Percentiles rank a stretch among this genome's conserved stretches.
Conservation (phyloP, 2,797 vertebrate species). For the Gila robusta region DNA sequence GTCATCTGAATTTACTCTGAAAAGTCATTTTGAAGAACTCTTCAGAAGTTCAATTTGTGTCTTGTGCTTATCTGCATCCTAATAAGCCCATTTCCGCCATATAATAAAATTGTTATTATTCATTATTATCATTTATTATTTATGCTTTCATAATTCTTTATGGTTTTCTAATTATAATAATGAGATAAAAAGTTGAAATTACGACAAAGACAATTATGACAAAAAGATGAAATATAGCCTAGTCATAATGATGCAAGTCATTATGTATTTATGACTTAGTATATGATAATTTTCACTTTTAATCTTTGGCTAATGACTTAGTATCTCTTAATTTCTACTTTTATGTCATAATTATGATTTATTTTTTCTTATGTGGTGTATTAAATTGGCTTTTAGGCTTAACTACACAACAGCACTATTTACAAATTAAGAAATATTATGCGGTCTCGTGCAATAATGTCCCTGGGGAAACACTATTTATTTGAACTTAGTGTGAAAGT, state of each 20-base stretch:
- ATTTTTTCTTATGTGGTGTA: background rate
- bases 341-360: background rate
- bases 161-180: background rate
- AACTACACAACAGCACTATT: background rate
- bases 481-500: background rate
- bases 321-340: background rate
- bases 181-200: background rate
- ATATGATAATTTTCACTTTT: background rate
- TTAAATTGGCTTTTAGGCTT: background rate
- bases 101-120: too few relatives aligned
- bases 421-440: background rate
- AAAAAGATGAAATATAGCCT: background rate
- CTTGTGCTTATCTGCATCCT: background rate
- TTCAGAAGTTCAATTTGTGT: background rate
- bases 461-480: background rate
- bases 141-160: background rate
- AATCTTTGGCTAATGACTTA: background rate
- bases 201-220: background rate
- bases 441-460: background rate
- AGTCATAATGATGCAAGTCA: background rate
- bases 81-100: background rate
- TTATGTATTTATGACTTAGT: background rate
- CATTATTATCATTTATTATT: too few relatives aligned
- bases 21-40: too few relatives aligned
- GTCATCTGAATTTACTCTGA: background rate